Evolutionary conservation across 2,797 vertebrate species (phyloP).

Genomic region (Australoheros facetus): DNA sequence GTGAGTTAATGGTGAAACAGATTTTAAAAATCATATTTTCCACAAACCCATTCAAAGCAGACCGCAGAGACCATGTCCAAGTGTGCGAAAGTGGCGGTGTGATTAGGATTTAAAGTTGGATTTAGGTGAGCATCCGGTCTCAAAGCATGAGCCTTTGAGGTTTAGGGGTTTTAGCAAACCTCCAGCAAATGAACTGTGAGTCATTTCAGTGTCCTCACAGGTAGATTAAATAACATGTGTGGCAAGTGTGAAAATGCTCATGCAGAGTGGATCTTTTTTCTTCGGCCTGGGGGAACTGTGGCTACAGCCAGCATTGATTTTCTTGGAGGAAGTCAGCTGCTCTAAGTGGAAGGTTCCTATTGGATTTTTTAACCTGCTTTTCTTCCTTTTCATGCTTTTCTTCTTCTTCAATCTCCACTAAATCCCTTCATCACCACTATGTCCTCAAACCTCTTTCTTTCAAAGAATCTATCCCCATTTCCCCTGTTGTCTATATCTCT

Average conservation of each 20-base stretch:
- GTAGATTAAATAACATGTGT: conserved; percentile 49
- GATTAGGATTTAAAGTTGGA: neutral
- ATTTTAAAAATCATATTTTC: neutral
- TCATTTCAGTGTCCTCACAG: conserved; percentile 39
- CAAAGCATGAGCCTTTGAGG: neutral
- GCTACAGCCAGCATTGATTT: conserved; percentile 73
- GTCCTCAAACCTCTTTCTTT: conserved; percentile 7
- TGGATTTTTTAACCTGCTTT: conserved; percentile 51
- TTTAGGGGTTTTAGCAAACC: conserved; percentile 10
- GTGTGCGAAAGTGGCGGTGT: neutral
- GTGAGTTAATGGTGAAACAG: neutral
- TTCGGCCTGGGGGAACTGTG: conserved; percentile 61
- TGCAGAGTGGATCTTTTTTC: conserved; percentile 60
- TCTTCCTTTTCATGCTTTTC: conserved; percentile 9
- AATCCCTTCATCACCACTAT: too few species aligned
- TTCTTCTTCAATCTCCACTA: conserved; percentile 2
- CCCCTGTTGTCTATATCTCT: conserved; percentile 23
- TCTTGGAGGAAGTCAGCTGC: conserved; percentile 68
- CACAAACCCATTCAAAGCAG: neutral
- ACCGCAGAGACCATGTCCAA: neutral
- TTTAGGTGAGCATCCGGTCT: neutral
- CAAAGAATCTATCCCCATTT: conserved; percentile 3
- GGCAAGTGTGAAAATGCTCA: conserved; percentile 55
- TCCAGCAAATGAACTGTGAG: conserved; percentile 21
- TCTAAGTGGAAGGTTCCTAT: conserved; percentile 69